Conservation (phyloP, 2,888 invertebrate genomes). For the Melitaea athalia region DNA sequence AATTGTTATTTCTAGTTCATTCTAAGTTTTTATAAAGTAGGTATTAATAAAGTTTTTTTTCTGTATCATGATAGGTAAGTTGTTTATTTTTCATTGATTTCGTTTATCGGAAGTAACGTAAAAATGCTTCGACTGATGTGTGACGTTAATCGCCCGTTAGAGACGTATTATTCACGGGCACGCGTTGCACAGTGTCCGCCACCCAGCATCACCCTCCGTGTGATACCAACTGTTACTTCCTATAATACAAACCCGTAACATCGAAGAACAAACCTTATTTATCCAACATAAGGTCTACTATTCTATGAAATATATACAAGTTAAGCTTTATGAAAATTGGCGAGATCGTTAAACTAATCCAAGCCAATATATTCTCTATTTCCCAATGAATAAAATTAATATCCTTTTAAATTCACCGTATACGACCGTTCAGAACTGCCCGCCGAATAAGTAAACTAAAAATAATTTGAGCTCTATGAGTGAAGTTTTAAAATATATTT, state of each 20-base stretch:
- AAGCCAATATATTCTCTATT: conserved; percentile 79
- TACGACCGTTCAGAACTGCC: conserved; percentile 62
- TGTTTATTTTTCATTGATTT: conserved; percentile 13
- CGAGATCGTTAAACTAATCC: conserved; percentile 73
- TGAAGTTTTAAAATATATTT: conserved; percentile 42
- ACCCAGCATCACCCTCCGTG: conserved; percentile 63
- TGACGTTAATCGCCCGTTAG: conserved; percentile 79
- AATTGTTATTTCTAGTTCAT: no score
- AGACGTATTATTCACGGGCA: conserved; percentile 80
- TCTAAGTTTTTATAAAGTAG: no score
- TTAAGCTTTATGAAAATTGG: conserved; percentile 42
- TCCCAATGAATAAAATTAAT: conserved; percentile 77
- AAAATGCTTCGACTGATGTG: conserved; percentile 61
- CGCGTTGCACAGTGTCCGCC: conserved; percentile 72
- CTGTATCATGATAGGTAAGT: no score
- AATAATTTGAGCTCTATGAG: conserved; percentile 21
- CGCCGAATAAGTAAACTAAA: conserved; percentile 8
- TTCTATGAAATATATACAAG: conserved; percentile 20
- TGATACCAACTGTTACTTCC: conserved; percentile 42
- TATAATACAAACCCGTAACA: conserved; percentile 30
- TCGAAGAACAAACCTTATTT: conserved; percentile 40
- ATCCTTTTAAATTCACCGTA: conserved; percentile 67
- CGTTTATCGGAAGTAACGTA: conserved; percentile 50
- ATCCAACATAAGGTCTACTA: conserved; percentile 30
- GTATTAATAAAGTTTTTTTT: no score